Conservation (phyloP, 2,888 invertebrate species). For the Ennomos quercinarius region DNA sequence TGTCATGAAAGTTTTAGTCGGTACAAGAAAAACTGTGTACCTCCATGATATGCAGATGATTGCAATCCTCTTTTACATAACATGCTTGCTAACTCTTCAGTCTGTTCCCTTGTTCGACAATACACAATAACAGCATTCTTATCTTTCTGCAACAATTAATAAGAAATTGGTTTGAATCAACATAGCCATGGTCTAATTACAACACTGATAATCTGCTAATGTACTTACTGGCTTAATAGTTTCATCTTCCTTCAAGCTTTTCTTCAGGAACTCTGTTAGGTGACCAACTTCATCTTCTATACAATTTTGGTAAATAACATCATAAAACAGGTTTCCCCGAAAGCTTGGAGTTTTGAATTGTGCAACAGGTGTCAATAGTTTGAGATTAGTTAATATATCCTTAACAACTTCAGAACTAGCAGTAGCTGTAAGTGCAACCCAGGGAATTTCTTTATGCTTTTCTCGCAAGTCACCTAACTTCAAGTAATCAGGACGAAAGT, state of each 20-base stretch:
- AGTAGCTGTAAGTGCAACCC: constrained; percentile 98
- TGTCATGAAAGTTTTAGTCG: not conserved
- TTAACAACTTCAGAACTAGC: constrained; percentile 92
- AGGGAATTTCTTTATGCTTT: constrained; percentile 89
- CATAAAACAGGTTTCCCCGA: constrained; percentile 97
- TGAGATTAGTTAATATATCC: constrained; percentile 92
- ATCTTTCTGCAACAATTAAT: constrained; percentile 69
- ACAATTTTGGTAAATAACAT: constrained; percentile 95
- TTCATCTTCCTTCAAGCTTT: constrained; percentile 87
- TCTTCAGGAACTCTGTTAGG: constrained; percentile 89
- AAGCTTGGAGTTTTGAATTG: constrained; percentile 95
- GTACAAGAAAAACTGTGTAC: constrained; percentile 61
- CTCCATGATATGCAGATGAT: constrained; percentile 96
- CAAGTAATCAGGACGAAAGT: constrained; percentile 97
- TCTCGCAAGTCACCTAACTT: constrained; percentile 89
- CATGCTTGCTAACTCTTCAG: constrained; percentile 92
- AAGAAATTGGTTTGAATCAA: not conserved
- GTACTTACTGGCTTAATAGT: constrained; percentile 77
- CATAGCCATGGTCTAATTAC: not conserved
- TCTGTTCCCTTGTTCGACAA: constrained; percentile 96
- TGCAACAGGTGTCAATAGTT: constrained; percentile 87
- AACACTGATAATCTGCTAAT: not conserved
- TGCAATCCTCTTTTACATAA: constrained; percentile 90
- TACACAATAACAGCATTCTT: constrained; percentile 95
- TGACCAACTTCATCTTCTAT: constrained; percentile 93